phyloP scores from a whole-genome alignment of 2,113 vertebrate species.

The Peucedramus taeniatus region DNA sequence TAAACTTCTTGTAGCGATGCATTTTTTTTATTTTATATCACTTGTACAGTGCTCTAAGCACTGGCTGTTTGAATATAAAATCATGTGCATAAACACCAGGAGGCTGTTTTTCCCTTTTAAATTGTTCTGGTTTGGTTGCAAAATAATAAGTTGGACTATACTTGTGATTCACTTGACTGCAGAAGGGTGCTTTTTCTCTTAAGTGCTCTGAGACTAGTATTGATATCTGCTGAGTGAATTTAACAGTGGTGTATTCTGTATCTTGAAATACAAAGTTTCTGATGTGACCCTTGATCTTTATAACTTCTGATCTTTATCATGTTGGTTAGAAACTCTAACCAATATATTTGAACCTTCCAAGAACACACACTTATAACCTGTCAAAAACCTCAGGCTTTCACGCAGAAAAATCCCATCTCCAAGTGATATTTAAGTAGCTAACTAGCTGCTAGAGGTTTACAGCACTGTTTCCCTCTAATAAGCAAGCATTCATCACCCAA shows the following conservation, averaged over 20 bases:
- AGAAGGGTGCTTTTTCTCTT: neutral
- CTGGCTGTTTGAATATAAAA: neutral
- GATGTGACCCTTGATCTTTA: neutral
- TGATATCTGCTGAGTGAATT: neutral
- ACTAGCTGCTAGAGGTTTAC: neutral
- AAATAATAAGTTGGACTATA: neutral
- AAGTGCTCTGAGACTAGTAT: neutral
- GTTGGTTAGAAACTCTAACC: neutral
- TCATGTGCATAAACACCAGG: neutral
- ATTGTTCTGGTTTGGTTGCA: neutral
- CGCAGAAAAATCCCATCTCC: neutral
- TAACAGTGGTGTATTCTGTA: neutral
- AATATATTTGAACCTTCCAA: neutral
- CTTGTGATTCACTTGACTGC: neutral
- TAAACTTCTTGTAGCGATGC: neutral
- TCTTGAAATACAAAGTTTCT: neutral
- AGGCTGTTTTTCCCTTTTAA: neutral
- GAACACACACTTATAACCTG: neutral
- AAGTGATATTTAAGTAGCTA: neutral
- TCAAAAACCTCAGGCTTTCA: neutral
- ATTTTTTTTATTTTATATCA: neutral
- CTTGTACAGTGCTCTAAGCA: neutral
- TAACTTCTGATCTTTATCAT: neutral
- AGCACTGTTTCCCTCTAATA: neutral
- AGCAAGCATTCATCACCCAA: conserved; percentile 11